Evolutionary conservation across 2,113 vertebrate genomes (phyloP), one percentile per base, ranked within the genome.

Genomic region (Corythaeola cristata): DNA sequence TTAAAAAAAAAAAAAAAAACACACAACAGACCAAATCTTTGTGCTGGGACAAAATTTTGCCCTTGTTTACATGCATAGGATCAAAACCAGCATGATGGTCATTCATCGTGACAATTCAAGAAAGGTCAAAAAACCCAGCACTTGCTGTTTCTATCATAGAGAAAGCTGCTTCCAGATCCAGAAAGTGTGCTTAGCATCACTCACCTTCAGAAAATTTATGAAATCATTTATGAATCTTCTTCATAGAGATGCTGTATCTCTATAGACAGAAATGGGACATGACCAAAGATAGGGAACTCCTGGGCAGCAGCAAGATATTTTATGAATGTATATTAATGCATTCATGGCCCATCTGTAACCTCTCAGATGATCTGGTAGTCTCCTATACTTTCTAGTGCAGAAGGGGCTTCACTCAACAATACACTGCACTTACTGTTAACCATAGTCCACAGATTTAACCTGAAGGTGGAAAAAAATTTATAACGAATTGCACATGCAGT

Each of bases 171-270:
- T 89, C 26, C 35, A 35, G 52, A 72, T 75, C 39, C 16, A 66
- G 50, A 55, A 90, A 83, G 14, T 39, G 18, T 72, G 20, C 26
- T 91, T 87, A 73, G 45, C 35, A 35, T 50, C 44, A 37, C 33
- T 44, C 52, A 68, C 4, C 22, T 86, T 47, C 35, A 50, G 30
- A 52, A 90, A 88, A 56, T 23, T 11, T 7, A 30, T 53, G 3
- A 90, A 86, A 64, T 66, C 3, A 18, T 37, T 63, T 69, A n/a
- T 64, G 11, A 21, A 22, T 62, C 76, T 89, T 59, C 67, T 69
- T 87, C 0, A 0, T 49, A 66, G 49, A 82, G 37, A 41, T 0
- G 0, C 30, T 44, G 24, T 27, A 12, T 59, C 53, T 52, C 35
- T 72, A 2, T 13, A 47, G 41, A 49, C 28, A 19, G 37, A 53